These are phyloP conservation scores for Formica selysi DNA, from an alignment of 1,140 invertebrate species.

Conservation along the genomic window DNA sequence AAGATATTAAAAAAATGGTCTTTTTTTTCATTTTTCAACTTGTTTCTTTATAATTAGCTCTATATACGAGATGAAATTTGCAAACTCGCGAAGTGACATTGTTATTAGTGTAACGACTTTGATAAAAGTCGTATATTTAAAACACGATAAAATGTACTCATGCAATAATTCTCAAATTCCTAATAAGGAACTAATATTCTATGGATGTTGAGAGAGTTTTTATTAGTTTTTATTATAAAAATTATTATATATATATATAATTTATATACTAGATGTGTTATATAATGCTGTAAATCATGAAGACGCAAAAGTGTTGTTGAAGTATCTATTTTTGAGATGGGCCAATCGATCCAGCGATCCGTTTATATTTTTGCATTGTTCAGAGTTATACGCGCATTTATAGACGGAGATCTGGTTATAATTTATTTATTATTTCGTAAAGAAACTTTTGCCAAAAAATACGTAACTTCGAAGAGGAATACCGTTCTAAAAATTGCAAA, in stretches of 20 bases:
- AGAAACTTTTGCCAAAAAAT: background rate
- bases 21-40: background rate
- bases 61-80: background rate
- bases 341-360: conserved; percentile 11
- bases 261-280: conserved; percentile 51
- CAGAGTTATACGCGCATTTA: no score
- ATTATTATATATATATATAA: conserved; percentile 48
- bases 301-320: conserved; percentile 49
- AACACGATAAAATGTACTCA: background rate
- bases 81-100: background rate
- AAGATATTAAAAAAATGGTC: background rate
- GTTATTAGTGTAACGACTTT: background rate
- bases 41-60: background rate
- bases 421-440: no score
- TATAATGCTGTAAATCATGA: conserved; percentile 54
- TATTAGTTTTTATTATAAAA: conserved; percentile 58
- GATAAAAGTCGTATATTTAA: background rate
- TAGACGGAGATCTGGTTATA: no score
- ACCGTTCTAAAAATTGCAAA: background rate
- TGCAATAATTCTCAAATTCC: background rate
- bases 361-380: background rate
- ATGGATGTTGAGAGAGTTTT: background rate
- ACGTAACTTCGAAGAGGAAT: background rate
- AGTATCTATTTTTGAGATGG: conserved; percentile 47
- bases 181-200: conserved; percentile 11